Evolutionary conservation across 2,888 invertebrate species (phyloP).

Genomic region (Polia nebulosa): DNA sequence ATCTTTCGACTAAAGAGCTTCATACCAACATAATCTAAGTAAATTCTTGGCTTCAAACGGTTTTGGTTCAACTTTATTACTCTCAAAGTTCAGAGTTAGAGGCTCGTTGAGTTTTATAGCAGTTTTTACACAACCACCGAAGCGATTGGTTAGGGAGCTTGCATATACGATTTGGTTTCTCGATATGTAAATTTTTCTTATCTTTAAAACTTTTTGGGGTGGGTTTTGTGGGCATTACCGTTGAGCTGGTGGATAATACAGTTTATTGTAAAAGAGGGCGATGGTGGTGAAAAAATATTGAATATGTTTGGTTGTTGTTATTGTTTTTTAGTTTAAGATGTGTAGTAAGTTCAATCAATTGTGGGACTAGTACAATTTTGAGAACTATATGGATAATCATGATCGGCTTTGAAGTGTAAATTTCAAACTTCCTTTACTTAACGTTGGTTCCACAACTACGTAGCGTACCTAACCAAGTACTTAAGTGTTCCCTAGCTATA

Average conservation of each 20-base stretch:
- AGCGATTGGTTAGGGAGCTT: conserved; percentile 63
- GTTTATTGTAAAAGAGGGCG: conserved; percentile 9
- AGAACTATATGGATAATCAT: no score
- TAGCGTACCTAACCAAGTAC: no score
- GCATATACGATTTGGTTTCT: conserved; percentile 56
- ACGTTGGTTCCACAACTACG: no score
- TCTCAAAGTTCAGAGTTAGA: conserved; percentile 71
- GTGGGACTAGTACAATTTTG: no score
- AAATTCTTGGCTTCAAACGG: conserved; percentile 55
- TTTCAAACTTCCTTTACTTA: no score
- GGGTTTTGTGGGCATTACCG: conserved; percentile 8
- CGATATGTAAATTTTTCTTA: conserved; percentile 63
- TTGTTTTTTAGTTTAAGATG: neutral
- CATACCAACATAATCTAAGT: conserved; percentile 50
- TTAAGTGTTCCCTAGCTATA: no score
- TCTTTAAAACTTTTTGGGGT: conserved; percentile 42
- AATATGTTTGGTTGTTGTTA: neutral
- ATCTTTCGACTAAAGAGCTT: conserved; percentile 51
- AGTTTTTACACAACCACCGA: conserved; percentile 81
- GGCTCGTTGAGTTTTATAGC: conserved; percentile 82
- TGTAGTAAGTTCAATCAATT: neutral
- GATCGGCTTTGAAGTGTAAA: no score
- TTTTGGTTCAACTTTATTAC: conserved; percentile 52
- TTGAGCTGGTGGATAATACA: conserved; percentile 11
- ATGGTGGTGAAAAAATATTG: no score